Base-by-base conservation (phyloP, 2,888 invertebrate genomes). In the Dryadula phaetusa region DNA sequence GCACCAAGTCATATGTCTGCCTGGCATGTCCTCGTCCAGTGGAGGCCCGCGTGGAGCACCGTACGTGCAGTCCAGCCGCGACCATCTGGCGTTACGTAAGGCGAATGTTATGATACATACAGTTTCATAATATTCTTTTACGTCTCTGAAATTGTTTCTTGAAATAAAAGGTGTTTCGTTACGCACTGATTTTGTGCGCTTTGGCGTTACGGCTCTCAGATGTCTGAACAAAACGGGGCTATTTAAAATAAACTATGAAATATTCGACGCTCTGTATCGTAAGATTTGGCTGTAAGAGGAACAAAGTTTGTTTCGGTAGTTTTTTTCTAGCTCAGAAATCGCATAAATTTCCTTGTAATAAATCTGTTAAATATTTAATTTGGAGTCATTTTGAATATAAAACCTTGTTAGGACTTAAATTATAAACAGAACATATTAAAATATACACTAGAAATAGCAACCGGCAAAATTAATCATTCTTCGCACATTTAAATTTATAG, bases 71-170 rank as follows among this genome's bases (percentile, higher is more conserved):
- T 63, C 46, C 66, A 32, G 56, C 56, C 42, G 60, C 61, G 49
- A 47, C 63, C 70, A 62, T 66, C 60, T 54, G 61, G 47, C 34
- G 42, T 66, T 66, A 61, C 66, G 66, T 52, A 66, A 64, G 54
- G 28, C 54, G 44, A 42, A 47, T 61, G 53, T 62, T 56, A 67
- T 52, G 64, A 67, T 67, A 58, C 61, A 37, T 56, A 61, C 64
- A 70, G 28, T 62, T 61, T 67, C 56, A 70, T 67, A 44, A 66
- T 60, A 61, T 20, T 46, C 40, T 58, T 66, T 62, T 52, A 66
- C 47, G 54, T 25, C 52, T 65, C 62, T 66, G 58, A 56, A 65
- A 68, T 62, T 46, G 40, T 42, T 66, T 52, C 62, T 66, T 37
- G 58, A 32, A 63, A 66, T 60, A 54, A 56, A 54, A 56, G 44